Percentiles rank a stretch among this genome's conserved stretches.
Evolutionary conservation across 2,797 vertebrate species (phyloP).

Genomic region (Acanthis flammea): DNA sequence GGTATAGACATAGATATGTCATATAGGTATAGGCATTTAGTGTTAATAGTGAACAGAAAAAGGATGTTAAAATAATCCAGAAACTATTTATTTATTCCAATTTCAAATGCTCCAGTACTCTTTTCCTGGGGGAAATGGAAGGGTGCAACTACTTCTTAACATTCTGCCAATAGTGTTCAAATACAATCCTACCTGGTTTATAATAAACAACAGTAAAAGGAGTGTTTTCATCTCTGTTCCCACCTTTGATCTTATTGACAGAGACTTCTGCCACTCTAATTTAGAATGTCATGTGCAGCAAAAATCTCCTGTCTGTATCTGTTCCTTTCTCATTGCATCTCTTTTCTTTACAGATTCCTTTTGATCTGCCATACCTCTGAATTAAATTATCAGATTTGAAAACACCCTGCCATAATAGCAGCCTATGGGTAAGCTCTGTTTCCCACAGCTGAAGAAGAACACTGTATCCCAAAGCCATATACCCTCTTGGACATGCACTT

Average conservation of each 20-base stretch:
- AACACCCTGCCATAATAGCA: background rate
- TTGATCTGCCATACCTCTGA: conserved; percentile 47
- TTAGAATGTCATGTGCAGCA: conserved; percentile 19
- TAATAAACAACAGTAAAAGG: conserved; percentile 24
- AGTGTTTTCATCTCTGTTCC: background rate
- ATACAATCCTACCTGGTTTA: background rate
- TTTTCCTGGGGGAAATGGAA: background rate
- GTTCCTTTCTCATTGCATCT: conserved; percentile 30
- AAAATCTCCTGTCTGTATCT: conserved; percentile 9
- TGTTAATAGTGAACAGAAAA: background rate
- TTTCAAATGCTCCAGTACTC: background rate
- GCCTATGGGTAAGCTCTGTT: background rate
- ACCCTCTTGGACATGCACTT: background rate
- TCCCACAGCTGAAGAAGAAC: background rate
- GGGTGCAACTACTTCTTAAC: background rate
- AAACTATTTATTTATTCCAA: background rate
- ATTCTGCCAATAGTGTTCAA: background rate
- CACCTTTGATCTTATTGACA: conserved; percentile 34
- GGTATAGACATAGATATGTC: no score
- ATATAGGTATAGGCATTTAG: background rate
- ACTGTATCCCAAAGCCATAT: background rate
- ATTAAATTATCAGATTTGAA: conserved; percentile 42
- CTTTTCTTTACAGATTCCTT: conserved; percentile 4
- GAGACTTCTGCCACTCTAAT: conserved; percentile 22
- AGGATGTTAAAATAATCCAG: background rate